Evolutionary conservation across 2,888 invertebrate species (phyloP).

Genomic region (Polylopha cassiicola): DNA sequence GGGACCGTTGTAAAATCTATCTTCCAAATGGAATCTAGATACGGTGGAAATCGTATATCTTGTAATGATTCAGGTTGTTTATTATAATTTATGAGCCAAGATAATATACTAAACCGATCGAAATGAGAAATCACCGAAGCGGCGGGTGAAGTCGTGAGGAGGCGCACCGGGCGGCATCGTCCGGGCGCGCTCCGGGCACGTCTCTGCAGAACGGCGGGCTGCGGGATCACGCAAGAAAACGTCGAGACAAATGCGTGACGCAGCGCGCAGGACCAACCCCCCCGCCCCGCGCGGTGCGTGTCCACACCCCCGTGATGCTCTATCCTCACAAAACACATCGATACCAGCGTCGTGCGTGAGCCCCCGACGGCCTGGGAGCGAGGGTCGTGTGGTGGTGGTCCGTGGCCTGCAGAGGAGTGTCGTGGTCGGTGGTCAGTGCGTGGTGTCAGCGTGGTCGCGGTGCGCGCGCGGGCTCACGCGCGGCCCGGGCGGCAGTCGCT

Average conservation of each 20-base stretch:
- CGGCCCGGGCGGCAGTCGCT: slow-evolving; percentile 74
- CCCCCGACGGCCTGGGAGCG: slow-evolving; percentile 45
- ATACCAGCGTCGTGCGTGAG: slow-evolving; percentile 68
- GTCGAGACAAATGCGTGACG: slow-evolving; percentile 73
- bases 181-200: slow-evolving; percentile 34
- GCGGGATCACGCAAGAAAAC: slow-evolving; percentile 65
- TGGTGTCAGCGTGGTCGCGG: slow-evolving; percentile 44
- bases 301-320: slow-evolving; percentile 38
- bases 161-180: slow-evolving; percentile 30
- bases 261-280: slow-evolving; percentile 71
- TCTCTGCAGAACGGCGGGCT: slow-evolving; percentile 67
- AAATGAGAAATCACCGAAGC: too few relatives aligned
- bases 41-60: too few relatives aligned
- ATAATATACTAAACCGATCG: too few relatives aligned
- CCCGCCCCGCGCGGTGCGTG: slow-evolving; percentile 51
- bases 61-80: too few relatives aligned
- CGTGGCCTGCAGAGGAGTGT: too few relatives aligned
- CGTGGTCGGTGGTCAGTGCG: slow-evolving; percentile 32
- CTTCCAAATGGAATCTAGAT: too few relatives aligned
- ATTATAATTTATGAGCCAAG: too few relatives aligned
- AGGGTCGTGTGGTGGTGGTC: slow-evolving; percentile 32
- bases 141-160: slow-evolving; percentile 29
- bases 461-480: slow-evolving; percentile 50
- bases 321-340: slow-evolving; percentile 59
- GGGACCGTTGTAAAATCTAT: too few relatives aligned